phyloP scores from a whole-genome alignment of 2,888 invertebrate genomes.

The Drosophila niveifrons region DNA sequence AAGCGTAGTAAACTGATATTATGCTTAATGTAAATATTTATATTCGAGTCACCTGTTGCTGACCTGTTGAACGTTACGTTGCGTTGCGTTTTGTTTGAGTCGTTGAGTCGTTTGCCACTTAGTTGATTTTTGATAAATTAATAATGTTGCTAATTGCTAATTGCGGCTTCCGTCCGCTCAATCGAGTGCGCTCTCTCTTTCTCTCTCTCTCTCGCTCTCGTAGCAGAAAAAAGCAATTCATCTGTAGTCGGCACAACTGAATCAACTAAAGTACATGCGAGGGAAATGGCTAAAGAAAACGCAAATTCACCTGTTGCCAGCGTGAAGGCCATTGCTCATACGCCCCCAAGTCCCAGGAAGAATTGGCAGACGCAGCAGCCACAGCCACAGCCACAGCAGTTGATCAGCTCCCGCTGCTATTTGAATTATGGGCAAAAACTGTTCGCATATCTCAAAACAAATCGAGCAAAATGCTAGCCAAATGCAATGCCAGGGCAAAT shows the following conservation, averaged over 20 bases:
- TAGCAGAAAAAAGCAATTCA: constrained; percentile 11
- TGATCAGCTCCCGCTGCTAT: constrained; percentile 33
- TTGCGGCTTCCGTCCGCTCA: constrained; percentile 49
- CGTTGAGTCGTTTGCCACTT: constrained; percentile 19
- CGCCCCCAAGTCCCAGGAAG: constrained; percentile 18
- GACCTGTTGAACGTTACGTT: constrained; percentile 39
- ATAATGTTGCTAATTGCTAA: constrained; percentile 54
- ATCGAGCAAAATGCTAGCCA: constrained; percentile 49
- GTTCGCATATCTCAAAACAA: constrained; percentile 58
- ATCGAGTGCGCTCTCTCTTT: constrained; percentile 8
- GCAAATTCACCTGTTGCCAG: constrained; percentile 44
- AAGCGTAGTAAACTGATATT: constrained; percentile 22
- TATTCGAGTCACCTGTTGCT: constrained; percentile 36
- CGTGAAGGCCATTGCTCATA: constrained; percentile 33
- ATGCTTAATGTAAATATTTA: constrained; percentile 55
- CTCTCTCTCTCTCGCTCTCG: background rate
- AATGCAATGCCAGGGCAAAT: constrained; percentile 33
- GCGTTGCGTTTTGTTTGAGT: background rate
- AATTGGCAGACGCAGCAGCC: constrained; percentile 9
- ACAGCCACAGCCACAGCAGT: background rate
- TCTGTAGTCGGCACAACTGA: constrained; percentile 24
- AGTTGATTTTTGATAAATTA: constrained; percentile 51
- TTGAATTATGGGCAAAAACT: constrained; percentile 58
- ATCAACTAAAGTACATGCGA: constrained; percentile 31
- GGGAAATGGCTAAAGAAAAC: constrained; percentile 15